Conservation (phyloP, 2,113 vertebrate genomes). For the Apodemus speciosus region DNA sequence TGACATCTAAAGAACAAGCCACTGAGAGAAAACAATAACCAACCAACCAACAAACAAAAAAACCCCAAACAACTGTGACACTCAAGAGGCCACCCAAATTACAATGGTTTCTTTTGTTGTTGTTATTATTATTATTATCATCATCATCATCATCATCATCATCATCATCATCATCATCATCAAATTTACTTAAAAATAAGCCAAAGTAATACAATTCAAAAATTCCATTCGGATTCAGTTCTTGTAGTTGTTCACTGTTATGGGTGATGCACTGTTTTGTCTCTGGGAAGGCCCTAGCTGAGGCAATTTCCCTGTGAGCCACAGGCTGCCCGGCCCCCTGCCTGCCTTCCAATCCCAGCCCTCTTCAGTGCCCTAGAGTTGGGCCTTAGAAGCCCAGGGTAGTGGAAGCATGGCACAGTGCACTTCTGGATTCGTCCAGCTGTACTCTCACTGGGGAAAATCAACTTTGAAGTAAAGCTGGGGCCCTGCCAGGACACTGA, state of each 20-base stretch:
- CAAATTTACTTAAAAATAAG: constrained; percentile 66
- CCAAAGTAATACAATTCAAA: constrained; percentile 60
- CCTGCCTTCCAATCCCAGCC: background rate
- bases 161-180: background rate
- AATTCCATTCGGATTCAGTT: constrained; percentile 59
- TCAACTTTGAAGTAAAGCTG: constrained; percentile 74
- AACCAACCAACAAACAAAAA: background rate
- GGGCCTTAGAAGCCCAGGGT: constrained; percentile 31
- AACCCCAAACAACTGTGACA: background rate
- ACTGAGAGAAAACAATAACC: background rate
- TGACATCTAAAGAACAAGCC: constrained; percentile 36
- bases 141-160: background rate
- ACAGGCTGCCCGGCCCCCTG: background rate
- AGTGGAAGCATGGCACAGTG: constrained; percentile 36
- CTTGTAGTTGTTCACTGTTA: constrained; percentile 34
- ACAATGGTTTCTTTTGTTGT: constrained; percentile 1
- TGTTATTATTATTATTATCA: constrained; percentile 35
- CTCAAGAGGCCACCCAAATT: constrained; percentile 45
- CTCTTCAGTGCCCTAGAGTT: constrained; percentile 36
- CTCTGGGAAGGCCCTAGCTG: constrained; percentile 20
- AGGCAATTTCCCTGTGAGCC: constrained; percentile 30
- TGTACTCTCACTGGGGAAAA: constrained; percentile 68
- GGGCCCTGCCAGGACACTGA: constrained; percentile 59
- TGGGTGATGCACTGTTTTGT: constrained; percentile 53
- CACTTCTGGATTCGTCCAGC: constrained; percentile 64